Evolutionary conservation across 2,113 vertebrate species (phyloP).

Genomic region (Entomyzon cyanotis): DNA sequence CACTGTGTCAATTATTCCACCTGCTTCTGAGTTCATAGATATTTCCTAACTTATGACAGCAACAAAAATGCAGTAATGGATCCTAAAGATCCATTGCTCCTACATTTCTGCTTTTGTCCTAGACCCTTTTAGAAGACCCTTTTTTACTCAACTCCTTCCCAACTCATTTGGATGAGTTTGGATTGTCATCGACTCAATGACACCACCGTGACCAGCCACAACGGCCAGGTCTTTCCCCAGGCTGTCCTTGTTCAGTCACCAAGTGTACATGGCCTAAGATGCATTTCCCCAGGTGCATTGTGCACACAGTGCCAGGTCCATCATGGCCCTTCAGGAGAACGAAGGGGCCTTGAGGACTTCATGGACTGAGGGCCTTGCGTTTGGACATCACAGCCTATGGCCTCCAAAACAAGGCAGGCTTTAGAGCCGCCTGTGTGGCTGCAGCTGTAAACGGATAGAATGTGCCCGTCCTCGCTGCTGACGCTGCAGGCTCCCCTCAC

Average conservation of each 20-base stretch:
- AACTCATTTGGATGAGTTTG: neutral
- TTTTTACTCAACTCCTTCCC: neutral
- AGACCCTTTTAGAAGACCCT: neutral
- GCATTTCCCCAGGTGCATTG: neutral
- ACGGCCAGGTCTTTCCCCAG: neutral
- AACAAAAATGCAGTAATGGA: neutral
- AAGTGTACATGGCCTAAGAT: rapidly evolving
- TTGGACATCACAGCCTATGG: neutral
- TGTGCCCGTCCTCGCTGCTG: neutral
- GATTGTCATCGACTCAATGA: neutral
- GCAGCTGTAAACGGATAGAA: neutral
- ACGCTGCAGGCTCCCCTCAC: rapidly evolving
- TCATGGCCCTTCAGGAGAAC: neutral
- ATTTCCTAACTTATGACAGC: neutral
- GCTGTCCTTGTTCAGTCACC: neutral
- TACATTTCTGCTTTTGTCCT: neutral
- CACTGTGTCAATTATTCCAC: neutral
- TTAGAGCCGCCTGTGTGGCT: neutral
- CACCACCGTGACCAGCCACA: neutral
- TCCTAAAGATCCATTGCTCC: neutral
- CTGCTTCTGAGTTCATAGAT: neutral
- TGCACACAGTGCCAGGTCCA: rapidly evolving
- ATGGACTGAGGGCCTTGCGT: neutral
- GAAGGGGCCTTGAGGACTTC: neutral
- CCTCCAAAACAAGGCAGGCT: neutral